Evolutionary conservation across 2,797 vertebrate genomes (phyloP).

Genomic region (Megaceryle alcyon): DNA sequence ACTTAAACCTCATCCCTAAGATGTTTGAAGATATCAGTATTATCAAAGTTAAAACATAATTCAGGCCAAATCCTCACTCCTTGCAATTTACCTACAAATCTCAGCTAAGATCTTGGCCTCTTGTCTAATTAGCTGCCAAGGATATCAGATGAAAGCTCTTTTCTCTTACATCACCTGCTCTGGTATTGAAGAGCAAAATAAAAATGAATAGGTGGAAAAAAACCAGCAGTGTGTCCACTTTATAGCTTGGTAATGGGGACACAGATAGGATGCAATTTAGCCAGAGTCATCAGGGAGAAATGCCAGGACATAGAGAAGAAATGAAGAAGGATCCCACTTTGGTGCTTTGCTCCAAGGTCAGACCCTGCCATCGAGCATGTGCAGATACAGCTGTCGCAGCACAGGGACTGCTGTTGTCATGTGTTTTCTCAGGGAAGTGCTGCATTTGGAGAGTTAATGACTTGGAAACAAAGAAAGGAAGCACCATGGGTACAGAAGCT

Average conservation of each 20-base stretch:
- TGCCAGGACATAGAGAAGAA: neutral
- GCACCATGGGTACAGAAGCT: neutral
- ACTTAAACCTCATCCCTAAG: neutral
- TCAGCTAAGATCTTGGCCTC: neutral
- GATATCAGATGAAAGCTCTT: neutral
- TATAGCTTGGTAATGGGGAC: neutral
- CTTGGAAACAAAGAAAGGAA: neutral
- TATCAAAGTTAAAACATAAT: neutral
- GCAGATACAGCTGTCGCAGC: neutral
- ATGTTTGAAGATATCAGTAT: neutral
- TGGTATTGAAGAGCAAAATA: neutral
- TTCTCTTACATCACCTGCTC: neutral
- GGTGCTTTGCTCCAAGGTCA: neutral
- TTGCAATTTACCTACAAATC: neutral
- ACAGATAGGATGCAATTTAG: neutral
- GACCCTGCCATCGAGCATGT: neutral
- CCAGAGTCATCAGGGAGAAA: neutral
- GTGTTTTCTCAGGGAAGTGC: neutral
- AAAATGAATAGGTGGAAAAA: neutral
- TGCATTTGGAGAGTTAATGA: neutral
- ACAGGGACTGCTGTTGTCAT: neutral
- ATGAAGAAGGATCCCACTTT: neutral
- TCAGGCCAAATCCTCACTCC: neutral
- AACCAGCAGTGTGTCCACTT: neutral
- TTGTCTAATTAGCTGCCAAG: neutral